Evolutionary conservation across 1,140 invertebrate genomes (phyloP), one percentile per base, ranked within the genome.

Genomic region (Idris sp.): DNA sequence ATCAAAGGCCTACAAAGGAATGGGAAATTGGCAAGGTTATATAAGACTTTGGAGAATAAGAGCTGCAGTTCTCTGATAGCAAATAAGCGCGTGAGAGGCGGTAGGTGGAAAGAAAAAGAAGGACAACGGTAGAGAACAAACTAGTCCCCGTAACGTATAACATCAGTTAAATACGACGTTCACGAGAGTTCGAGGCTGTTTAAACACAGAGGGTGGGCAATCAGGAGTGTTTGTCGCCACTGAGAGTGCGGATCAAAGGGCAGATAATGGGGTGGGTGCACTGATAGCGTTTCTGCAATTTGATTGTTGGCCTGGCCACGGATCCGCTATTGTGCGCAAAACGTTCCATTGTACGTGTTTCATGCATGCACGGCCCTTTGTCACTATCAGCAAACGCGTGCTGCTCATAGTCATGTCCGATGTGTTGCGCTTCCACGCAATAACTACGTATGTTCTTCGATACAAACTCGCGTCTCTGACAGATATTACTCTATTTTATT

Each of bases 221-320:
- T 87, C 85, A 87, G 85, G 80, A 85, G 83, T 86, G 84, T 87
- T 87, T 87, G 84, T 81, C 76, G 82, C 79, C 64, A 65, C 74
- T 59, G 48, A 74, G 75, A 69, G 72, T 67, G 78, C 64, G 81
- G 86, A 87, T 87, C 86, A 87, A 87, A 87, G 86, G 84, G 83
- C 33, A 56, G 58, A 65, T 61, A 59, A 53, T 65, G 46, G 56
- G 65, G 14, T 84, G 83, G 78, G 75, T 82, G 81, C 79, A 74
- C 81, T 86, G 85, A 86, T 87, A 86, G 82, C 78, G 81, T 75
- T 59, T n/a, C 51, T 78, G 81, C 83, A 80, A 86, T 87, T 87
- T 86, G 84, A 87, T 86, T 87, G 85, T 87, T 86, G 84, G 78
- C 85, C 79, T 79, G 78, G 84, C 85, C 84, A 84, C 85, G 56